Evolutionary conservation across 1,140 invertebrate genomes (phyloP).

Genomic region (Phymorhynchus buccinoides): DNA sequence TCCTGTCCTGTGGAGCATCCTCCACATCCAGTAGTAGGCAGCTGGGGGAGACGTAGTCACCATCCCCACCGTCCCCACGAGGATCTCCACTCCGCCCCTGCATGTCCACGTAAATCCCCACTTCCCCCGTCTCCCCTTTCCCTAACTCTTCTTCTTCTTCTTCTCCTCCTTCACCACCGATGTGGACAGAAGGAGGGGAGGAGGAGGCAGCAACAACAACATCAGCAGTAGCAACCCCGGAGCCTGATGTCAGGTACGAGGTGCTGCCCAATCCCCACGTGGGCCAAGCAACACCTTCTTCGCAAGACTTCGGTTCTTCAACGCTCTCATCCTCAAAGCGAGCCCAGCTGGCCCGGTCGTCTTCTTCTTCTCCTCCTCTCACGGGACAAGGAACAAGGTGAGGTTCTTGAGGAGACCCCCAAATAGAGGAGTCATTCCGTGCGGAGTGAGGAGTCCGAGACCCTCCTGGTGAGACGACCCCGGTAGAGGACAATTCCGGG

Average conservation of each 20-base stretch:
- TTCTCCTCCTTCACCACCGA: neutral
- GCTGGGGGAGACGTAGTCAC: slow-evolving; percentile 9
- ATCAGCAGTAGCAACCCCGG: no score
- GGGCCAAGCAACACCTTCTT: neutral
- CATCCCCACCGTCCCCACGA: neutral
- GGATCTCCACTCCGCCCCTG: neutral
- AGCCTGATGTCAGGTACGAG: neutral
- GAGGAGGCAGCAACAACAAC: no score
- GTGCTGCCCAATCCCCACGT: no score
- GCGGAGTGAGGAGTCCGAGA: neutral
- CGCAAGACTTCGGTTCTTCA: no score
- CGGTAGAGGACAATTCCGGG: neutral
- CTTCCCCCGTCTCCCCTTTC: neutral
- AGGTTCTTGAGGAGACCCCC: neutral
- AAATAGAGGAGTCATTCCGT: no score
- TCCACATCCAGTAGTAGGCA: no score
- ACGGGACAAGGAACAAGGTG: neutral
- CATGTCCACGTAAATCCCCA: slow-evolving; percentile 39
- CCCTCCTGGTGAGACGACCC: neutral
- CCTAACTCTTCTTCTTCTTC: no score
- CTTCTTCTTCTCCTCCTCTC: neutral
- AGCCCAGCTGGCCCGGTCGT: neutral
- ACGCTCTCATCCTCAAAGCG: neutral
- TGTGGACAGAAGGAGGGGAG: neutral
- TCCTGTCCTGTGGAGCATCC: no score